Percentiles rank a stretch among this genome's conserved stretches.
These are phyloP conservation scores for Drosophila maculinotata DNA, from an alignment of 2,888 invertebrate genomes.

Conservation along the genomic window DNA sequence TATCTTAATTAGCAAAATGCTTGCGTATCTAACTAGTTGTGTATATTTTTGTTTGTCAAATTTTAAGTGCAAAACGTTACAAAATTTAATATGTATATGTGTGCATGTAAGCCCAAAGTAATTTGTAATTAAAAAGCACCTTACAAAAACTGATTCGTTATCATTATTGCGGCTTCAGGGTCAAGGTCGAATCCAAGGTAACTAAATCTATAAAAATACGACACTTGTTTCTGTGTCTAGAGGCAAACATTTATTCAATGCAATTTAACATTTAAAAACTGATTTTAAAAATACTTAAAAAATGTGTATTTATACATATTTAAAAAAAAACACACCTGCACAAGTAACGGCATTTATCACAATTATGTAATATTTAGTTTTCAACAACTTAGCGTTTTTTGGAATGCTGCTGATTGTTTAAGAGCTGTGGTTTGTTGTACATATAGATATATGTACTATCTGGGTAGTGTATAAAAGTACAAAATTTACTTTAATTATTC, in stretches of 20 bases:
- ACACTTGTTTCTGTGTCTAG: conserved; percentile 31
- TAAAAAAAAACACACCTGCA: conserved; percentile 65
- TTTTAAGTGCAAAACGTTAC: conserved; percentile 51
- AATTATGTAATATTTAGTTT: conserved; percentile 73
- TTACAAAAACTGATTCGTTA: conserved; percentile 1
- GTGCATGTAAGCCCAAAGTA: conserved; percentile 60
- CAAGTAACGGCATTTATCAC: conserved; percentile 74
- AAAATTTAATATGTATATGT: conserved; percentile 44
- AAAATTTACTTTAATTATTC: conserved; percentile 54
- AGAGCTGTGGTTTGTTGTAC: conserved; percentile 16
- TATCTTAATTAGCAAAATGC: conserved; percentile 55
- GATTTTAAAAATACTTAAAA: conserved; percentile 69
- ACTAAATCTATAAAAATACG: not conserved
- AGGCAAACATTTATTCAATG: conserved; percentile 76
- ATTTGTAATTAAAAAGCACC: conserved; percentile 55
- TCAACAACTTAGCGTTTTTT: conserved; percentile 68
- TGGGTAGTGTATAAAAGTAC: conserved; percentile 69
- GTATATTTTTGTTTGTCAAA: conserved; percentile 50
- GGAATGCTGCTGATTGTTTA: conserved; percentile 67
- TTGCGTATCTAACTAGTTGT: conserved; percentile 50
- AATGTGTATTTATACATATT: conserved; percentile 57
- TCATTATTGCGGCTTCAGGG: conserved; percentile 5
- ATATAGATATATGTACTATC: conserved; percentile 15
- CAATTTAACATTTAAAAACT: conserved; percentile 77
- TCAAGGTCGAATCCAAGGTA: conserved; percentile 21